These are phyloP conservation scores for Acheta domesticus DNA, from an alignment of 2,888 invertebrate species.

Conservation along the genomic window DNA sequence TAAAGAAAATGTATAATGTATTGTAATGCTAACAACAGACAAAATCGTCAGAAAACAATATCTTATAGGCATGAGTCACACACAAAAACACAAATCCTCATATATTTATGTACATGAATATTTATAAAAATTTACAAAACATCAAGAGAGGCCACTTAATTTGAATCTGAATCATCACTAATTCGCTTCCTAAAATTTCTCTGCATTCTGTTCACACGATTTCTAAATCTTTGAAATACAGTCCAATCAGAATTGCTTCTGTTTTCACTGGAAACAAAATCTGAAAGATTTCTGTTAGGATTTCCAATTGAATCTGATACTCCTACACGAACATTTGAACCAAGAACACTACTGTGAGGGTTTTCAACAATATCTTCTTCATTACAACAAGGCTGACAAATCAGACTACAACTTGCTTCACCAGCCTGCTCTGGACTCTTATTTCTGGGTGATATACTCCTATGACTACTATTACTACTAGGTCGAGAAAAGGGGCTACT, in stretches of 20 bases:
- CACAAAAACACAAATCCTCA: not conserved
- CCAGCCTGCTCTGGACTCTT: not conserved
- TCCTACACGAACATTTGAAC: not conserved
- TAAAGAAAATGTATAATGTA: too few species aligned
- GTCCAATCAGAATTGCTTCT: conserved; percentile 46
- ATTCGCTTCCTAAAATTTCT: conserved; percentile 61
- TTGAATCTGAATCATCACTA: conserved; percentile 61
- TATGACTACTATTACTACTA: conserved; percentile 26
- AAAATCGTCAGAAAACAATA: not conserved
- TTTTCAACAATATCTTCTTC: not conserved
- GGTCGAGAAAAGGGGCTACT: conserved; percentile 18
- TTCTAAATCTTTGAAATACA: conserved; percentile 54
- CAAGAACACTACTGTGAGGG: not conserved
- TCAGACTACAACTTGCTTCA: not conserved
- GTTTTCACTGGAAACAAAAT: not conserved
- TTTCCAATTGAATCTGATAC: not conserved
- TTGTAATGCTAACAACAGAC: too few species aligned
- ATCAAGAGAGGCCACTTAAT: conserved; percentile 43
- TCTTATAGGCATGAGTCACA: not conserved
- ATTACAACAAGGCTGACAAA: not conserved
- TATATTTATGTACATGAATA: not conserved
- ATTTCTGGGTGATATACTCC: not conserved
- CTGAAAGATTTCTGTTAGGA: not conserved
- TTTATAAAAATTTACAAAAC: not conserved
- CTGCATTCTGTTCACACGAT: conserved; percentile 59